These are phyloP conservation scores for Phacellophora camtschatica DNA, from an alignment of 30 jellyfish, hydroid and myxozoan species.

Conservation along the genomic window DNA sequence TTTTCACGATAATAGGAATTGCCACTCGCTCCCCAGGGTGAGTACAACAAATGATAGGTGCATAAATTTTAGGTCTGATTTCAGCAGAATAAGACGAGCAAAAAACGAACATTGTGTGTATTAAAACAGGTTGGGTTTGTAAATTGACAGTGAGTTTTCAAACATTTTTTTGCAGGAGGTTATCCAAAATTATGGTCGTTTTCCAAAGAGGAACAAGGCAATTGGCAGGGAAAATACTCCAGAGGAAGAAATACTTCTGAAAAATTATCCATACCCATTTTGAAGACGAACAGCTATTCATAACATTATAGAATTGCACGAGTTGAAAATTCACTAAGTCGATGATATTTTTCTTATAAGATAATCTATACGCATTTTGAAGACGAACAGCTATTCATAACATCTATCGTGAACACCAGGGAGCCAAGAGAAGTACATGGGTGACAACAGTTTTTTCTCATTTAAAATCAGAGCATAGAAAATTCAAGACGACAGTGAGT, in stretches of 20 bases:
- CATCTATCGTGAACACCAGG: no score
- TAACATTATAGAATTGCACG: background rate
- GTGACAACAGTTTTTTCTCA: no score
- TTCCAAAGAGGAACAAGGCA: conserved; percentile 80
- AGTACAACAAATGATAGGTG: no score
- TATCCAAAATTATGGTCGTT: conserved; percentile 67
- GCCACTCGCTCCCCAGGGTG: no score
- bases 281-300: background rate
- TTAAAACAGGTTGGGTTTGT: conserved; percentile 74
- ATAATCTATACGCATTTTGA: conserved; percentile 53
- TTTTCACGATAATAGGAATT: no score
- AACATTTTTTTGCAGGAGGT: conserved; percentile 41
- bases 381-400: background rate
- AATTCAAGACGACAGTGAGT: no score
- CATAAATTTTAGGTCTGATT: no score
- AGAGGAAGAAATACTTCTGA: conserved; percentile 71
- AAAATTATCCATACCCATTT: conserved; percentile 56
- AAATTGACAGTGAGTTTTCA: conserved; percentile 11
- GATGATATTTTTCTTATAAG: conserved; percentile 22
- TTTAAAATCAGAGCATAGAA: no score
- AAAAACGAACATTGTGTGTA: conserved; percentile 68
- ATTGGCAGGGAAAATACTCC: conserved; percentile 84
- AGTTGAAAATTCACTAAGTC: no score
- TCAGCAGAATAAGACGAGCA: no score
- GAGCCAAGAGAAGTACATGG: no score